Base-by-base conservation (phyloP, 2,113 vertebrate genomes). In the Pionites leucogaster region DNA sequence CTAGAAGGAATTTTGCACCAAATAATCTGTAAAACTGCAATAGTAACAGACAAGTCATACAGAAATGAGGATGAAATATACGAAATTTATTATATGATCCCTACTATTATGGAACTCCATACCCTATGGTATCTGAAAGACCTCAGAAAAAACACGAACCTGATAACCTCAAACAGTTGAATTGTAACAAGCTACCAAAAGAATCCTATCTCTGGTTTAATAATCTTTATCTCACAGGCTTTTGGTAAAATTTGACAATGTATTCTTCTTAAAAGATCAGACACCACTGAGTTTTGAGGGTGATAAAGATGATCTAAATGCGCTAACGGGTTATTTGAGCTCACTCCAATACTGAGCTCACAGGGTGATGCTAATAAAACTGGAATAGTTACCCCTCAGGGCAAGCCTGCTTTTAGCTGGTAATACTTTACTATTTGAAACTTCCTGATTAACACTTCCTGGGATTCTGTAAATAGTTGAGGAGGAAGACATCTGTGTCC, bases 401-500 rank as follows among this genome's bases (percentile, higher is more conserved):
- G 68, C 68, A 77, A 88, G 64, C 46, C 41, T 93, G 39, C 49
- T 44, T 71, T 69, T 82, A 65, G 78, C 46, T 92, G 79, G 46
- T 80, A 86, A 77, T 59, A 65, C 29, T 93, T 72, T 14, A 76
- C 46, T 31, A 3, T 81, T 88, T 74, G 42, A 83, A 74, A 79
- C 69, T 81, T 88, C 50, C 39, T 42, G 75, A 86, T 86, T 67
- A 88, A 78, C 75, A 41, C 79, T 93, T 96, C n/a, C 50, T 59
- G 65, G 49, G 62, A 69, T 71, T 87, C 93, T 90, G 53, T 50
- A 87, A 92, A 82, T 95, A 91, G 57, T 24, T 55, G 39, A 18
- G 64, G 64, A 96, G 79, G 88, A 90, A 94, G 87, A 60, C 55
- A 42, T 88, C 42, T 92, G 57, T 75, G 78, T 55, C 46, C 79